Base-by-base conservation (phyloP, 1,140 invertebrate species). In the Drosophila suzukii region DNA sequence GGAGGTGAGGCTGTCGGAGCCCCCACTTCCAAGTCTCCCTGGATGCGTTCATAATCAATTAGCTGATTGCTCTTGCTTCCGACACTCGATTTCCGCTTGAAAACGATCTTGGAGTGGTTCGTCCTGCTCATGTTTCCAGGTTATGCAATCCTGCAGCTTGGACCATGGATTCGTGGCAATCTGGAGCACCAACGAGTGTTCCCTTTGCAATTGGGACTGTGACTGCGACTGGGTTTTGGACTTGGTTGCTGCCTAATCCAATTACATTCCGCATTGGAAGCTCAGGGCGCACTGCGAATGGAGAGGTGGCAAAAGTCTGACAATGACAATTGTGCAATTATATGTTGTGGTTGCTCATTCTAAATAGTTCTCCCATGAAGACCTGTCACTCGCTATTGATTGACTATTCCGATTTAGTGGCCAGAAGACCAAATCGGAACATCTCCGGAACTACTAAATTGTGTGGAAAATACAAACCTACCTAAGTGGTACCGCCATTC, bases 241-340 rank as follows among this genome's bases (percentile, higher is more conserved):
- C 66, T 57, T 34, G 66, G 27, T 71, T 27, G 27, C 24, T 49
- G 34, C 50, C 34, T 72, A 72, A 72, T 72, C 68, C 68, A 72
- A 72, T 72, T 72, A 72, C 51, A 72, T 71, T 72, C 36, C 27
- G 38, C 60, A 63, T 8, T 55, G 30, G 39, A 55, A 63, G 55
- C 51, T 6, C 41, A 62, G 36, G 13, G 47, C 27, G 38, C 44
- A 47, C 17, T 59, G 50, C 30, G 30, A 72, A 58, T 20, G 36
- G 41, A 70, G 44, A 58, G 70, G 67, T 71, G 65, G 53, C 20
- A 30, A 50, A 47, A 58, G 67, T 49, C 66, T 58, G 53, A 47
- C 51, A 72, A 44, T 72, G 68, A 72, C 68, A 71, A 72, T 72
- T 72, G 68, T 72, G 44, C 68, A 71, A 72, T 71, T 71, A 38